These are phyloP conservation scores for Tympanoctomys barrerae DNA, from an alignment of 2,797 vertebrate species.

Conservation along the genomic window DNA sequence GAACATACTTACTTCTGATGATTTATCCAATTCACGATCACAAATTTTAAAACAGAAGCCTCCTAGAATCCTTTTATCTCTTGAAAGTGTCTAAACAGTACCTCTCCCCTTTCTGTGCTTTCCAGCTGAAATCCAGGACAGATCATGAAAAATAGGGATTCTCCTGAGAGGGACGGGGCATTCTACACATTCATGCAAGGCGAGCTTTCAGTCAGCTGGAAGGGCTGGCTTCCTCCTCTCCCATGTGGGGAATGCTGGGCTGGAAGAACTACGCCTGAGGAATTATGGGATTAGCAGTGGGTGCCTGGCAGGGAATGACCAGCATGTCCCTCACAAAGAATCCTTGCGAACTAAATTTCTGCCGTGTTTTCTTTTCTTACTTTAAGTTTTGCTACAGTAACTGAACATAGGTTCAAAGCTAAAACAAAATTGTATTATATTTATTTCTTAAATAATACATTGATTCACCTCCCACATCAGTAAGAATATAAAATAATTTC, in stretches of 20 bases:
- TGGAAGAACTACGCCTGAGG: slow-evolving; percentile 70
- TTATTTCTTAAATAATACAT: background rate
- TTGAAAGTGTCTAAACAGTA: slow-evolving; percentile 37
- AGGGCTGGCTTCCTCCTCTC: background rate
- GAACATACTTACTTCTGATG: slow-evolving; percentile 68
- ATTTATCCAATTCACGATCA: slow-evolving; percentile 75
- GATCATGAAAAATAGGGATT: slow-evolving; percentile 5
- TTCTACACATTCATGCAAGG: slow-evolving; percentile 34
- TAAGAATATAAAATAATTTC: background rate
- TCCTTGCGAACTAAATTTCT: background rate
- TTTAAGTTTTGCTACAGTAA: background rate
- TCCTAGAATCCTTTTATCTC: slow-evolving; percentile 33
- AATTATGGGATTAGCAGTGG: slow-evolving; percentile 8
- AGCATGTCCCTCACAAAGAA: slow-evolving; percentile 53
- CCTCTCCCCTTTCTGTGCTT: slow-evolving; percentile 43
- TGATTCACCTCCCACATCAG: background rate
- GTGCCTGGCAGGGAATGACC: background rate
- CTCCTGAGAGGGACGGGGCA: background rate
- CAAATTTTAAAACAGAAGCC: slow-evolving; percentile 80
- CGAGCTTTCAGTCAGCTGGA: slow-evolving; percentile 53
- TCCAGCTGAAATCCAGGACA: background rate
- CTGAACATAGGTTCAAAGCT: background rate
- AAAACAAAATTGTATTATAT: background rate
- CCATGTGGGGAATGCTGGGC: slow-evolving; percentile 62
- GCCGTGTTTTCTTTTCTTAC: background rate